These are phyloP conservation scores for Neodiprion pinetum DNA, from an alignment of 1,140 invertebrate species.

Conservation along the genomic window DNA sequence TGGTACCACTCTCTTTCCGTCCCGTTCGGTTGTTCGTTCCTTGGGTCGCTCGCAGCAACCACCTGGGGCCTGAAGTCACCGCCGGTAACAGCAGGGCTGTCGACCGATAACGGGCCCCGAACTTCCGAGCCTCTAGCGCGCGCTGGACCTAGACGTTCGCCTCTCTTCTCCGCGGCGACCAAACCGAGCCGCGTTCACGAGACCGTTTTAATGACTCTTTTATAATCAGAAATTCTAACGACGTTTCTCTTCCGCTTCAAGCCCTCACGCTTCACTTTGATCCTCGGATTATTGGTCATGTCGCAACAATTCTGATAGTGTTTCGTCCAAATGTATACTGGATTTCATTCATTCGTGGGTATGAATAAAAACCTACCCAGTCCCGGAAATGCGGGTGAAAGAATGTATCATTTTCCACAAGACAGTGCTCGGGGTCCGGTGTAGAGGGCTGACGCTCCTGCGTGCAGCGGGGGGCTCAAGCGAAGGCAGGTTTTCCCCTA, in stretches of 20 bases:
- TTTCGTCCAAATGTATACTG: no score
- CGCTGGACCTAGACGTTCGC: neutral
- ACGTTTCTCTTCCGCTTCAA: no score
- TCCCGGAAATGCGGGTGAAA: no score
- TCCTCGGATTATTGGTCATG: no score
- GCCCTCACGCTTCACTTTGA: no score
- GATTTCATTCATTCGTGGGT: no score
- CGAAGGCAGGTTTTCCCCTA: slow-evolving; percentile 4
- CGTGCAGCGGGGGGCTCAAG: neutral
- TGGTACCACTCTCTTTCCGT: neutral
- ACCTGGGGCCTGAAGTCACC: neutral
- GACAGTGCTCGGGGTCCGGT: neutral
- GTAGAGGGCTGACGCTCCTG: neutral
- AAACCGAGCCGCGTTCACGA: no score
- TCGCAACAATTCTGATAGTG: no score
- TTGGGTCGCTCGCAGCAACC: neutral
- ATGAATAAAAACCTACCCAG: no score
- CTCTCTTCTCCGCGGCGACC: neutral
- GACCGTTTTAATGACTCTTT: no score
- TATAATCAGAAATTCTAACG: no score
- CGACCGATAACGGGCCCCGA: slow-evolving; percentile 3
- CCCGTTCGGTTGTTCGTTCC: neutral
- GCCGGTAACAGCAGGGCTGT: neutral
- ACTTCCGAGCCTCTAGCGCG: neutral
- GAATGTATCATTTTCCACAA: no score